phyloP scores from a whole-genome alignment of 2,888 invertebrate species.

The Drosophila leonis region DNA sequence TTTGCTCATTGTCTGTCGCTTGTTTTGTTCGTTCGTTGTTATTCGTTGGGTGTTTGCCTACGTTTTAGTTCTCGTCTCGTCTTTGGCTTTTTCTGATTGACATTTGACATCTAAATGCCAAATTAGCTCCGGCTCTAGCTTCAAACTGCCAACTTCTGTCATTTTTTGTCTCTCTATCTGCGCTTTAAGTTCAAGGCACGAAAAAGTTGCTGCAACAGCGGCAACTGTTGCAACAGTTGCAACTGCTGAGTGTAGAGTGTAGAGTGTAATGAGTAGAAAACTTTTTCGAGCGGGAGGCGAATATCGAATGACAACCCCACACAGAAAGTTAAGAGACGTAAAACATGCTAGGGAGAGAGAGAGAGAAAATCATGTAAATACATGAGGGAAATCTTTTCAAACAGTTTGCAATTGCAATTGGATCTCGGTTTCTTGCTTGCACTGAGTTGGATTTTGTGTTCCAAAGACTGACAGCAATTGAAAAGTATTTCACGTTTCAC shows the following conservation, averaged over 20 bases:
- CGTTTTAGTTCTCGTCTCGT: slow-evolving; percentile 8
- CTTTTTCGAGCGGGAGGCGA: slow-evolving; percentile 20
- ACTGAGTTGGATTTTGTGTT: background rate
- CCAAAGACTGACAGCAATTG: background rate
- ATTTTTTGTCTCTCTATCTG: slow-evolving; percentile 4
- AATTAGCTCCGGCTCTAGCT: slow-evolving; percentile 65
- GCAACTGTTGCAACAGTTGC: slow-evolving; percentile 26
- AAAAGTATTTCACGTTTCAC: background rate
- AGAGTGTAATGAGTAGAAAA: slow-evolving; percentile 68
- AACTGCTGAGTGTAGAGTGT: slow-evolving; percentile 44
- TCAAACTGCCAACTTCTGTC: slow-evolving; percentile 6
- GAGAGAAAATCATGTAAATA: slow-evolving; percentile 26
- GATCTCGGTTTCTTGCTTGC: slow-evolving; percentile 7
- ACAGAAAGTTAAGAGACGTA: slow-evolving; percentile 18
- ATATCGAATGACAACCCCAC: slow-evolving; percentile 32
- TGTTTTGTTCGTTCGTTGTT: slow-evolving; percentile 12
- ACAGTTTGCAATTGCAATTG: slow-evolving; percentile 15
- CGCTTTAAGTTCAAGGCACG: slow-evolving; percentile 43
- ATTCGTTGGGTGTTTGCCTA: slow-evolving; percentile 9
- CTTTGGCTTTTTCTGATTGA: slow-evolving; percentile 65
- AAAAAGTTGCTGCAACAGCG: slow-evolving; percentile 49
- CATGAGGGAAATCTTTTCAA: slow-evolving; percentile 37
- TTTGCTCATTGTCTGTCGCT: slow-evolving; percentile 29
- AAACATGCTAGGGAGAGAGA: slow-evolving; percentile 3
- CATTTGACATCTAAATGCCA: slow-evolving; percentile 81